Conservation (phyloP, 2,888 invertebrate genomes). For the Ceratothoa steindachneri region DNA sequence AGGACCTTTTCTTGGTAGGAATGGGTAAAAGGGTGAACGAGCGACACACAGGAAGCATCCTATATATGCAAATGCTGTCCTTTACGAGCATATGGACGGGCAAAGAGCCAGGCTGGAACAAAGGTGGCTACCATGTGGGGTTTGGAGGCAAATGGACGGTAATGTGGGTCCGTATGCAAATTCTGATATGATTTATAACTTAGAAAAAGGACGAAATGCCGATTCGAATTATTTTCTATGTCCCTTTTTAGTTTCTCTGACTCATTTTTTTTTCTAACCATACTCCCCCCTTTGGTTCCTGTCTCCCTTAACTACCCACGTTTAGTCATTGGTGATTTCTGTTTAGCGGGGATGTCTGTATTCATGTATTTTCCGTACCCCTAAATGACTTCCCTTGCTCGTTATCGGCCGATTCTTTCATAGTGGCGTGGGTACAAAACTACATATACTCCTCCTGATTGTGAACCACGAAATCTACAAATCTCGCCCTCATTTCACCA, state of each 20-base stretch:
- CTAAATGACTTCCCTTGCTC: too few species aligned
- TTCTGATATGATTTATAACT: slow-evolving; percentile 12
- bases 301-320: too few species aligned
- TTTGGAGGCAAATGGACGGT: background rate
- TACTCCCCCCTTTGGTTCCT: too few species aligned
- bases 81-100: slow-evolving; percentile 11
- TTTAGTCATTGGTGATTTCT: too few species aligned
- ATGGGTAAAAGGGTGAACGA: background rate
- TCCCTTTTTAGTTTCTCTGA: background rate
- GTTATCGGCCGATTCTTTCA: too few species aligned
- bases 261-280: too few species aligned
- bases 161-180: slow-evolving; percentile 5
- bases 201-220: background rate
- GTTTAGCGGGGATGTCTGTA: too few species aligned
- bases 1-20: background rate
- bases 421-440: too few species aligned
- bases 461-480: too few species aligned
- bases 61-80: slow-evolving; percentile 11
- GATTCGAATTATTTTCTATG: slow-evolving; percentile 4
- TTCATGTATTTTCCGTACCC: too few species aligned
- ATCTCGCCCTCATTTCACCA: too few species aligned
- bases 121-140: slow-evolving; percentile 4
- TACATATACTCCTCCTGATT: too few species aligned
- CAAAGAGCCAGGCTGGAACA: slow-evolving; percentile 3
- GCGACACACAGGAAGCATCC: background rate